Conservation (phyloP, 2,888 invertebrate species). For the Folsomia manolachei region DNA sequence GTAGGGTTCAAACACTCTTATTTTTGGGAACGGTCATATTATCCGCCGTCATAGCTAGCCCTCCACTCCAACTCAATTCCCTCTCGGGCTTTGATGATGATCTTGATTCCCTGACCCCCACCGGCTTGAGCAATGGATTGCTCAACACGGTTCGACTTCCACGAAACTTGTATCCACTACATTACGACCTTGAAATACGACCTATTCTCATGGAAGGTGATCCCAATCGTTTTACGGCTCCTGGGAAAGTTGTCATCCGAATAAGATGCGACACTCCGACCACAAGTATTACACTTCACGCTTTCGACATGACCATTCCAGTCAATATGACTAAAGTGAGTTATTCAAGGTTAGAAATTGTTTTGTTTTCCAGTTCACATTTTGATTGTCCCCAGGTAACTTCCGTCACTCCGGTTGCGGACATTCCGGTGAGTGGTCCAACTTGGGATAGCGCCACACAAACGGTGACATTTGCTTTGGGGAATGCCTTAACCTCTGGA, state of each 20-base stretch:
- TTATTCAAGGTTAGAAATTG: not conserved
- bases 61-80: not conserved
- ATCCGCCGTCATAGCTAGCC: not conserved
- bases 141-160: constrained; percentile 19
- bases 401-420: not conserved
- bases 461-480: constrained; percentile 26
- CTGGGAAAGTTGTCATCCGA: constrained; percentile 26
- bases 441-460: constrained; percentile 1
- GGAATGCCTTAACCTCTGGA: not conserved
- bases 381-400: not conserved
- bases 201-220: constrained; percentile 10
- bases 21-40: not conserved
- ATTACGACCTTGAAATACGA: constrained; percentile 28
- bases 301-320: constrained; percentile 8
- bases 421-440: constrained; percentile 14
- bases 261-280: constrained; percentile 9
- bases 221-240: constrained; percentile 20
- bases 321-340: constrained; percentile 17
- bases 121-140: not conserved
- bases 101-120: not conserved
- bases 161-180: constrained; percentile 16
- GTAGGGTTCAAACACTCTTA: too few relatives aligned
- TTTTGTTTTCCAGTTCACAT: not conserved
- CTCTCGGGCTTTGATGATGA: not conserved
- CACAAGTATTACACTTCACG: constrained; percentile 25